These are phyloP conservation scores for Propithecus coquereli DNA, from an alignment of 2,113 vertebrate genomes.

Conservation along the genomic window DNA sequence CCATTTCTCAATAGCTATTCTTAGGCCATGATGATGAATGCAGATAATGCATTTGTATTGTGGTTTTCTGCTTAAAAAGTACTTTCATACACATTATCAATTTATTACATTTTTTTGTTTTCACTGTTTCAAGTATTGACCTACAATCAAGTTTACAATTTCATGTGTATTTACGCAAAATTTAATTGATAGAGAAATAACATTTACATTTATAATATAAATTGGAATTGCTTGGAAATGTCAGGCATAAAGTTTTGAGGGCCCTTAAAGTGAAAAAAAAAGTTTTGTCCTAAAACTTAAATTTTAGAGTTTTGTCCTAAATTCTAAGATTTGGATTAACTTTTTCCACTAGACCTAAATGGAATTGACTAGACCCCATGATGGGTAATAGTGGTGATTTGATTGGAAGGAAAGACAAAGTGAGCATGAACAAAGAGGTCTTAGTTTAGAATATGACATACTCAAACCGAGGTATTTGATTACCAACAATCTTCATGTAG, in stretches of 20 bases:
- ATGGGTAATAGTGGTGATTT: neutral
- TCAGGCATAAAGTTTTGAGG: neutral
- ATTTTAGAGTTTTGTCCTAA: neutral
- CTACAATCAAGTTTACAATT: neutral
- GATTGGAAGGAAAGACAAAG: neutral
- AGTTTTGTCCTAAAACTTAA: neutral
- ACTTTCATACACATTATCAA: slow-evolving; percentile 1
- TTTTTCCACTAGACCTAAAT: neutral
- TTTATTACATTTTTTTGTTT: slow-evolving; percentile 14
- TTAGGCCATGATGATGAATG: slow-evolving; percentile 17
- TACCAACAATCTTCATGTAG: neutral
- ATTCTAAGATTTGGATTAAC: neutral
- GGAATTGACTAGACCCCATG: neutral
- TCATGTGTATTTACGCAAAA: neutral
- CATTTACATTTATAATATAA: neutral
- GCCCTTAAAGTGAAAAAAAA: neutral
- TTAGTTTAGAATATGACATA: neutral
- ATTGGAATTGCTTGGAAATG: neutral
- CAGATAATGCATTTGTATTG: neutral
- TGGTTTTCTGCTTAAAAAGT: slow-evolving; percentile 16
- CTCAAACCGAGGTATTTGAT: neutral
- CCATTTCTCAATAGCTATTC: neutral
- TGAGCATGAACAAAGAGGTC: neutral
- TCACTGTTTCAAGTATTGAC: neutral
- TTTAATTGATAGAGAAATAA: neutral